Percentiles rank a stretch among this genome's conserved stretches.
These are phyloP conservation scores for Phymorhynchus buccinoides DNA, from an alignment of 1,140 invertebrate genomes.

Conservation along the genomic window DNA sequence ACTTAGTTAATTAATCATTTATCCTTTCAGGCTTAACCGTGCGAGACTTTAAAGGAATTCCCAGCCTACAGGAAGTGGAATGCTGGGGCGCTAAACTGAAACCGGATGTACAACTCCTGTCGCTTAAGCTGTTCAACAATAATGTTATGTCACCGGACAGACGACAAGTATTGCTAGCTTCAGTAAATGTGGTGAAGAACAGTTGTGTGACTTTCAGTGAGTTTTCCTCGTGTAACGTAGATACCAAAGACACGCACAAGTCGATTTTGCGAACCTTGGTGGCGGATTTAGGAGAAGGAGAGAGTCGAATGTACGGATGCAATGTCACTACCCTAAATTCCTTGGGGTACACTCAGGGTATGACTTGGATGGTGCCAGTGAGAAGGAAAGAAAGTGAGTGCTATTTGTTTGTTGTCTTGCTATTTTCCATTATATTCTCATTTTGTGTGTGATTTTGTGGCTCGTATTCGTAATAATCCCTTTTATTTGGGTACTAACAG, in stretches of 20 bases:
- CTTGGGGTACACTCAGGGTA: background rate
- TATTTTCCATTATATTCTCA: no score
- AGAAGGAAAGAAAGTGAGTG: constrained; percentile 2
- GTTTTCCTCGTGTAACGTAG: constrained; percentile 23
- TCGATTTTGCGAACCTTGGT: constrained; percentile 27
- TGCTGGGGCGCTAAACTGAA: constrained; percentile 22
- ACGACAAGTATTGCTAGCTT: background rate
- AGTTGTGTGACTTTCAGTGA: constrained; percentile 27
- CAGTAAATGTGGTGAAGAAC: background rate
- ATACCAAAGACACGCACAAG: constrained; percentile 1
- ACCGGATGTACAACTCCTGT: constrained; percentile 6
- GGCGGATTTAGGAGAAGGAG: constrained; percentile 8
- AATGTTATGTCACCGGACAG: no score
- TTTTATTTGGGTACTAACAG: no score
- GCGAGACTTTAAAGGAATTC: constrained; percentile 1
- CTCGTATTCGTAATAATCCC: no score
- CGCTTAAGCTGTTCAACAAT: constrained; percentile 27
- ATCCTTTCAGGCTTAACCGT: constrained; percentile 10
- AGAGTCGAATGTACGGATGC: constrained; percentile 20
- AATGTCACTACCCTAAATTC: background rate
- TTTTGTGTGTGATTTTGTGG: background rate
- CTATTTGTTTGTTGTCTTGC: background rate
- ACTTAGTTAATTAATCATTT: background rate
- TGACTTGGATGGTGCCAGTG: background rate
- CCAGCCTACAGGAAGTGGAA: constrained; percentile 39